Percentiles rank a stretch among this genome's conserved stretches.
phyloP scores from a whole-genome alignment of 2,113 vertebrate species.

The Panurus biarmicus region DNA sequence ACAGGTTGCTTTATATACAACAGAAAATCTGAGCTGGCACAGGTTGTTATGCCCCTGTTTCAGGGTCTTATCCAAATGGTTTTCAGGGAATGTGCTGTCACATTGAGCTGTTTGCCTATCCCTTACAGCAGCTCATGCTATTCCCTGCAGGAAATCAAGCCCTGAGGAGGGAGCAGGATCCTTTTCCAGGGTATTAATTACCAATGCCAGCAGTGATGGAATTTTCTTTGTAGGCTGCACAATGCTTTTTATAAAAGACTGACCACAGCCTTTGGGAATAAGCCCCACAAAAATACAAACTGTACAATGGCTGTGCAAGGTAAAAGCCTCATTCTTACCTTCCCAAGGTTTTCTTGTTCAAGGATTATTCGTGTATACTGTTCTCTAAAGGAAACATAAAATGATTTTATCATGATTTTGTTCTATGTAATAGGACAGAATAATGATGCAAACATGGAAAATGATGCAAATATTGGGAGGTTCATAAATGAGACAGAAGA shows the following conservation, averaged over 20 bases:
- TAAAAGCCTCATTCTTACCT: slow-evolving; percentile 76
- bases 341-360: slow-evolving; percentile 94
- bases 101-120: slow-evolving; percentile 13
- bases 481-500: not conserved
- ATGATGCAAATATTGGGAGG: not conserved
- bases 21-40: slow-evolving; percentile 36
- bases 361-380: slow-evolving; percentile 88
- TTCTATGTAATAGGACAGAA: not conserved
- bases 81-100: slow-evolving; percentile 57
- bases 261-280: not conserved
- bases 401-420: not conserved
- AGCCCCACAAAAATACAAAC: not conserved
- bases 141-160: slow-evolving; percentile 38
- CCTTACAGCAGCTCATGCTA: slow-evolving; percentile 19
- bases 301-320: not conserved
- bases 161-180: slow-evolving; percentile 14
- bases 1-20: slow-evolving; percentile 60
- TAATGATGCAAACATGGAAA: not conserved
- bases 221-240: slow-evolving; percentile 39
- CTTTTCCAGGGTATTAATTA: slow-evolving; percentile 50
- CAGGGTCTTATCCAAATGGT: slow-evolving; percentile 41
- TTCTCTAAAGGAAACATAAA: slow-evolving; percentile 74
- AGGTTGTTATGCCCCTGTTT: not conserved
- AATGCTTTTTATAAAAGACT: slow-evolving; percentile 48
- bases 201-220: slow-evolving; percentile 18